Conservation (phyloP, 2,113 vertebrate genomes). For the Limnothrissa miodon region DNA sequence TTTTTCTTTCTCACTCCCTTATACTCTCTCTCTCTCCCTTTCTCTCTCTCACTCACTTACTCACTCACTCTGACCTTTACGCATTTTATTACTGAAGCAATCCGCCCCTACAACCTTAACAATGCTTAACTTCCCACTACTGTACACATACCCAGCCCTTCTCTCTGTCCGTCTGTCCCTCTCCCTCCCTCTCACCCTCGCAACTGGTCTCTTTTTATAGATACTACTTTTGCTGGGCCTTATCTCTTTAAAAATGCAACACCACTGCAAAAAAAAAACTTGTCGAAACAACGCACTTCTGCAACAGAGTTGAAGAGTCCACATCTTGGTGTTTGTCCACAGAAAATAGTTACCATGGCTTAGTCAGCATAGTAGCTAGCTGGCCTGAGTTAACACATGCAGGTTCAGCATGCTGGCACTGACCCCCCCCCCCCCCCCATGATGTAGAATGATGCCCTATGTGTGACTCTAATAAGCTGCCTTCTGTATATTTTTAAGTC, state of each 20-base stretch:
- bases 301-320: neutral
- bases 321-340: slow-evolving; percentile 10
- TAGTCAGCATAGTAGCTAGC: neutral
- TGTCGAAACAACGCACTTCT: neutral
- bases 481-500: slow-evolving; percentile 3
- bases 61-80: slow-evolving; percentile 67
- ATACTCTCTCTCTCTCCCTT: neutral
- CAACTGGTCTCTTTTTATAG: slow-evolving; percentile 18
- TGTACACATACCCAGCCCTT: slow-evolving; percentile 63
- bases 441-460: neutral
- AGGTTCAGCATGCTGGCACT: neutral
- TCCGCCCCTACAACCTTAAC: slow-evolving; percentile 66
- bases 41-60: slow-evolving; percentile 9
- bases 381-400: slow-evolving; percentile 6
- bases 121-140: slow-evolving; percentile 67
- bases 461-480: neutral
- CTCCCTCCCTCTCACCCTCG: slow-evolving; percentile 42
- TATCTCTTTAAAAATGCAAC: slow-evolving; percentile 18
- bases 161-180: slow-evolving; percentile 25
- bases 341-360: neutral
- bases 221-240: neutral
- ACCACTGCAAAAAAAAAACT: slow-evolving; percentile 10
- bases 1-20: slow-evolving; percentile 54
- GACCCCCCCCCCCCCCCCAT: neutral
- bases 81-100: slow-evolving; percentile 66